Evolutionary conservation across 2,113 vertebrate species (phyloP).

Genomic region (Caracal caracal): DNA sequence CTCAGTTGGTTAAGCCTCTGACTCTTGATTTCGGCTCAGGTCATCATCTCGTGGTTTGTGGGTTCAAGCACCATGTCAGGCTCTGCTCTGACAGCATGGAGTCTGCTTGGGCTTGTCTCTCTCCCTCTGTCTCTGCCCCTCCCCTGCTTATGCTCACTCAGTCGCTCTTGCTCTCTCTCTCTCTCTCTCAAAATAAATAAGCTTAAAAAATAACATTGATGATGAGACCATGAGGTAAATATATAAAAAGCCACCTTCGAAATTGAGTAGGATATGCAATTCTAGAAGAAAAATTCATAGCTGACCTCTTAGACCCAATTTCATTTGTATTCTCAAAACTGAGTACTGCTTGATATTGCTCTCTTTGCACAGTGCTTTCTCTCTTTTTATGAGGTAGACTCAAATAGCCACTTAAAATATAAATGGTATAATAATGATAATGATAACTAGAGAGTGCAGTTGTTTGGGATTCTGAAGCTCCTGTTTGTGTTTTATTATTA

Average conservation of each 20-base stretch:
- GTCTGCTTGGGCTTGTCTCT: no score
- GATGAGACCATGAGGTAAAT: neutral
- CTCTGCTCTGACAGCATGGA: no score
- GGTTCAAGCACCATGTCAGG: no score
- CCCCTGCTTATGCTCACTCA: no score
- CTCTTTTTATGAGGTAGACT: neutral
- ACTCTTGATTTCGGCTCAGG: no score
- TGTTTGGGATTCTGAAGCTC: conserved; percentile 2
- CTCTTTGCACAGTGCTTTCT: neutral
- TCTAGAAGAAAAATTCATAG: neutral
- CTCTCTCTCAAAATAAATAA: no score
- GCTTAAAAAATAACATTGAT: neutral
- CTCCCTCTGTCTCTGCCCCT: no score
- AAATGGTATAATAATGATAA: neutral
- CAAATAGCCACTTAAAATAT: conserved; percentile 45
- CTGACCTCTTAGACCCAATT: neutral
- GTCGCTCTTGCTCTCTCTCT: no score
- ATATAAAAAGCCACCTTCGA: neutral
- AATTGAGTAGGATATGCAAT: neutral
- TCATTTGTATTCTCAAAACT: neutral
- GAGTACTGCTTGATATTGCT: neutral
- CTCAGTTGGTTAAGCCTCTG: no score
- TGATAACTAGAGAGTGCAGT: neutral
- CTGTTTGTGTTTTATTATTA: conserved; percentile 16
- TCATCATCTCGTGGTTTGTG: no score